These are phyloP conservation scores for Tribolium madens DNA, from an alignment of 1,140 invertebrate genomes.

Conservation along the genomic window DNA sequence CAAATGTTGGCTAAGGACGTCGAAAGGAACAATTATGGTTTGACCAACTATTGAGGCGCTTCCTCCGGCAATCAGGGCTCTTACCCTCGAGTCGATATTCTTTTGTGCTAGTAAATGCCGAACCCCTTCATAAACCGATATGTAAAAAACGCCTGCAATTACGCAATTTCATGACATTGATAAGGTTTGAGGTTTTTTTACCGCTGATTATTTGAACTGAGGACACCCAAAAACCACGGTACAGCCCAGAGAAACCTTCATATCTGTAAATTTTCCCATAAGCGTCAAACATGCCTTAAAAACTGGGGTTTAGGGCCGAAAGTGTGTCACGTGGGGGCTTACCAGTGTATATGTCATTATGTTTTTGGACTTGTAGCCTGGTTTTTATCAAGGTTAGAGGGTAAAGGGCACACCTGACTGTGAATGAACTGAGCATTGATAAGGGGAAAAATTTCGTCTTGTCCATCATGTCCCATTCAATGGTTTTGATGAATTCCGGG, in stretches of 20 bases:
- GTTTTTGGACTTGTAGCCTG: slow-evolving; percentile 90
- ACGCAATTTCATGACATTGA: not conserved
- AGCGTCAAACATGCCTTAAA: slow-evolving; percentile 88
- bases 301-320: not conserved
- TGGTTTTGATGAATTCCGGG: slow-evolving; percentile 81
- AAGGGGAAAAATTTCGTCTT: slow-evolving; percentile 93
- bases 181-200: slow-evolving; percentile 48
- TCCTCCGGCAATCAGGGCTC: slow-evolving; percentile 85
- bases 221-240: slow-evolving; percentile 96
- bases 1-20: slow-evolving; percentile 95
- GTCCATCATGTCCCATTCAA: slow-evolving; percentile 99
- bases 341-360: slow-evolving; percentile 86
- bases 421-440: slow-evolving; percentile 88
- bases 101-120: slow-evolving; percentile 81
- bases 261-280: slow-evolving; percentile 87
- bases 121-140: slow-evolving; percentile 95
- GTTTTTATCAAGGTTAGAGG: slow-evolving; percentile 98
- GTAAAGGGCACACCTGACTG: slow-evolving; percentile 91
- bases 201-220: slow-evolving; percentile 77
- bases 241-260: slow-evolving; percentile 91
- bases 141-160: slow-evolving; percentile 89
- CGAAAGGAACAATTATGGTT: slow-evolving; percentile 96
- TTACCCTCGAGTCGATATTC: slow-evolving; percentile 73
- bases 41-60: slow-evolving; percentile 93
- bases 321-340: slow-evolving; percentile 51